Evolutionary conservation across 2,888 invertebrate genomes (phyloP).

Genomic region (Seira sanloemensis): DNA sequence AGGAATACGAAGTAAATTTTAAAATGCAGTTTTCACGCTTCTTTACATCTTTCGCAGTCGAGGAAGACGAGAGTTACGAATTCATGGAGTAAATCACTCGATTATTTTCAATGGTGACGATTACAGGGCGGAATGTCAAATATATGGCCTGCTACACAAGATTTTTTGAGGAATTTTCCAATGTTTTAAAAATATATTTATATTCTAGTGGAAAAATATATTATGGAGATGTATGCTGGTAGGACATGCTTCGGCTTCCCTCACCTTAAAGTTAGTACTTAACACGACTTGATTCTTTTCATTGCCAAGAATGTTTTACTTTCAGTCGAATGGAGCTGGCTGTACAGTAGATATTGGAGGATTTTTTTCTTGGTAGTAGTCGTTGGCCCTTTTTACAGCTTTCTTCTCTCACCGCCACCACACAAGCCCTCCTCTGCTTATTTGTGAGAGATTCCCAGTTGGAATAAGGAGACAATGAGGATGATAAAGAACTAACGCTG

Average conservation of each 20-base stretch:
- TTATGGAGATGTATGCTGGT: background rate
- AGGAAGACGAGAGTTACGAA: background rate
- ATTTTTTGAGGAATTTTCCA: background rate
- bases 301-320: constrained; percentile 56
- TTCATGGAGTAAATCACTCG: background rate
- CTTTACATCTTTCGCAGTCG: background rate
- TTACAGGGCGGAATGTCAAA: background rate
- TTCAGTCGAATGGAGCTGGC: constrained; percentile 58
- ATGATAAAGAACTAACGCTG: background rate
- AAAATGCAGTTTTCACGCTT: background rate
- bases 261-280: background rate
- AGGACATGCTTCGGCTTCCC: background rate
- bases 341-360: background rate
- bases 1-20: no score
- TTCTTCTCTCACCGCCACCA: constrained; percentile 44
- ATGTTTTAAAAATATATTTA: constrained; percentile 22
- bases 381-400: constrained; percentile 62
- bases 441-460: constrained; percentile 15
- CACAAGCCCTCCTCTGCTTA: background rate
- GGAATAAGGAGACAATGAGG: background rate
- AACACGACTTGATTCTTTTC: background rate
- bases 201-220: constrained; percentile 35
- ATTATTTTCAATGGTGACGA: background rate
- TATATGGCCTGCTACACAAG: background rate
- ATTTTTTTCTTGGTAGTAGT: constrained; percentile 54